Evolutionary conservation across 2,888 invertebrate genomes (phyloP).

Genomic region (Endomychus coccineus): DNA sequence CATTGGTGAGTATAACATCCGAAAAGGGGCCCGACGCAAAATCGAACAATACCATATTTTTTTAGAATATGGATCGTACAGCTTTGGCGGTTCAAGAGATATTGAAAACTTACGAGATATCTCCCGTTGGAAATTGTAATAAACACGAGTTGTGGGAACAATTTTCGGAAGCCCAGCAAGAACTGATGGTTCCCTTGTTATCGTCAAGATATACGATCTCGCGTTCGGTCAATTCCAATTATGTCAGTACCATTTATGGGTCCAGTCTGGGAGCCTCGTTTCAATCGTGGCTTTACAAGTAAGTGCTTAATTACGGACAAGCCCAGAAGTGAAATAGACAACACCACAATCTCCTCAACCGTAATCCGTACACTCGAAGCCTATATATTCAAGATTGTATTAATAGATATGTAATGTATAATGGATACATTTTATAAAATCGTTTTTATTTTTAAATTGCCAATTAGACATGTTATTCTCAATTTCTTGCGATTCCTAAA

Average conservation of each 20-base stretch:
- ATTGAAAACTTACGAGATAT: constrained; percentile 62
- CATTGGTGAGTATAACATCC: constrained; percentile 49
- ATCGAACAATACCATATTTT: constrained; percentile 3
- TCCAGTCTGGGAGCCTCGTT: constrained; percentile 60
- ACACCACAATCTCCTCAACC: no score
- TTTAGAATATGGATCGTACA: constrained; percentile 67
- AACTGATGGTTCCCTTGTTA: constrained; percentile 67
- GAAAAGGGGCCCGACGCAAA: no score
- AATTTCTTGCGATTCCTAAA: no score
- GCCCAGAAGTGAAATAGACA: no score
- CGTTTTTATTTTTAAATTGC: no score
- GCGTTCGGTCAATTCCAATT: constrained; percentile 33
- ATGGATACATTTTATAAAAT: no score
- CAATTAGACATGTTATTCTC: no score
- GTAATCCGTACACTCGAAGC: no score
- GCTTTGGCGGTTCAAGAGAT: constrained; percentile 77
- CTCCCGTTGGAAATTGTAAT: constrained; percentile 49
- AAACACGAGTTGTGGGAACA: constrained; percentile 62
- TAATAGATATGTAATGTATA: no score
- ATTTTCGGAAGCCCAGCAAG: constrained; percentile 63
- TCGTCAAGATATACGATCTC: constrained; percentile 56
- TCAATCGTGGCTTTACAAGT: constrained; percentile 68
- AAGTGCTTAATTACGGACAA: constrained; percentile 35
- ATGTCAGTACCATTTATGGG: constrained; percentile 52
- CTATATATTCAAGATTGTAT: no score